Evolutionary conservation across 2,113 vertebrate species (phyloP).

Genomic region (Trematocara nigrifrons): DNA sequence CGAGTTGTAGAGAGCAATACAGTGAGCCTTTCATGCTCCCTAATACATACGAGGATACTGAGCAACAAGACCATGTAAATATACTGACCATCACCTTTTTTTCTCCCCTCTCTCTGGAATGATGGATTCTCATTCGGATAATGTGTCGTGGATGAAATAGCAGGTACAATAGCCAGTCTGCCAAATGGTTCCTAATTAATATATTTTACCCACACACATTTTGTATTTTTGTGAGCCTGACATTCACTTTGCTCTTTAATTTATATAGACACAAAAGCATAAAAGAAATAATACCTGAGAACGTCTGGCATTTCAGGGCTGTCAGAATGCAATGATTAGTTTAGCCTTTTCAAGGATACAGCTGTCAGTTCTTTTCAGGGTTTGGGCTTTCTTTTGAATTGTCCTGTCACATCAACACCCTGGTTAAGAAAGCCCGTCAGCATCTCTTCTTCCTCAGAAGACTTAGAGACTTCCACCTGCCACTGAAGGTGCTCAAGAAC

Average conservation of each 20-base stretch:
- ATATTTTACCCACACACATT: background rate
- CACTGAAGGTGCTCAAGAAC: too few species aligned
- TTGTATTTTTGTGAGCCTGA: background rate
- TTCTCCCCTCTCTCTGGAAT: background rate
- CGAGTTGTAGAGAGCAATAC: background rate
- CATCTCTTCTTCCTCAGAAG: too few species aligned
- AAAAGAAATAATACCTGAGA: conserved; percentile 1
- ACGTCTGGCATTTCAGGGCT: background rate
- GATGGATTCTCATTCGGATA: background rate
- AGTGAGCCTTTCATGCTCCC: background rate
- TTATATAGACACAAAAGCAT: background rate
- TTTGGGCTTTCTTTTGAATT: background rate
- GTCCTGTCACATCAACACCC: too few species aligned
- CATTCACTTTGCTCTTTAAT: conserved; percentile 26
- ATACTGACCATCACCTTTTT: background rate
- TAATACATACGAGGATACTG: conserved; percentile 18
- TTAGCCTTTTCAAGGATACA: background rate
- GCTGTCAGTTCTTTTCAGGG: background rate
- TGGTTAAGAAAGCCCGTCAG: too few species aligned
- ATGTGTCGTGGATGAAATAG: conserved; percentile 37
- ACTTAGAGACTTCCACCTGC: too few species aligned
- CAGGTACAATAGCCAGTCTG: conserved; percentile 16
- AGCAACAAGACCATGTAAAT: conserved; percentile 5
- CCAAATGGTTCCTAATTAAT: conserved; percentile 23
- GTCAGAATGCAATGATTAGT: background rate